Evolutionary conservation across 1,140 invertebrate species (phyloP).

Genomic region (Pseudomyrmex concolor): DNA sequence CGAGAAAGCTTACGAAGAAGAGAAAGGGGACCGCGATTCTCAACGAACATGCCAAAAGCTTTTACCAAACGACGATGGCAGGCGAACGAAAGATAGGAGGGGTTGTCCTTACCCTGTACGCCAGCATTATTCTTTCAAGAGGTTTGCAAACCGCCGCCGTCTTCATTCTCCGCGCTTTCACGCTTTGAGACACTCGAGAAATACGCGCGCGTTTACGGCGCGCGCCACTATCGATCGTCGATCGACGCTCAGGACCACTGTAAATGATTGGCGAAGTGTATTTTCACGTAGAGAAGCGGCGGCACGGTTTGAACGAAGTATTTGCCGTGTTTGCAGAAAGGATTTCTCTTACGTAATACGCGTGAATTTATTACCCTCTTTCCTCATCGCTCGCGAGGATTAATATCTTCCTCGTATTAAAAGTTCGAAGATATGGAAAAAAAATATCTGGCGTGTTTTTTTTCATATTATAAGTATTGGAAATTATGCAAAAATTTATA

Average conservation of each 20-base stretch:
- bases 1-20: not conserved
- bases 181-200: conserved; percentile 43
- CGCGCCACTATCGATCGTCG: conserved; percentile 20
- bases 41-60: conserved; percentile 61
- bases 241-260: conserved; percentile 10
- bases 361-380: conserved; percentile 32
- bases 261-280: conserved; percentile 8
- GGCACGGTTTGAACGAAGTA: not conserved
- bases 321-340: conserved; percentile 14
- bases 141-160: conserved; percentile 57
- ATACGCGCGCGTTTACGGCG: conserved; percentile 47
- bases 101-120: conserved; percentile 49
- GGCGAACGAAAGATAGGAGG: conserved; percentile 28
- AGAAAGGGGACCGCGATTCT: conserved; percentile 46
- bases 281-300: not conserved
- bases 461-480: no score
- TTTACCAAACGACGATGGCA: conserved; percentile 61
- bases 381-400: not conserved
- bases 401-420: not conserved
- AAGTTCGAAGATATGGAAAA: not conserved
- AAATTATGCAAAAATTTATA: no score
- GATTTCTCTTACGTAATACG: not conserved
- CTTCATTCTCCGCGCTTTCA: conserved; percentile 59
- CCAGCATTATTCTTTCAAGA: conserved; percentile 70
- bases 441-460: not conserved